phyloP scores from a whole-genome alignment of 2,797 vertebrate genomes.

The Eulemur albifrons region DNA sequence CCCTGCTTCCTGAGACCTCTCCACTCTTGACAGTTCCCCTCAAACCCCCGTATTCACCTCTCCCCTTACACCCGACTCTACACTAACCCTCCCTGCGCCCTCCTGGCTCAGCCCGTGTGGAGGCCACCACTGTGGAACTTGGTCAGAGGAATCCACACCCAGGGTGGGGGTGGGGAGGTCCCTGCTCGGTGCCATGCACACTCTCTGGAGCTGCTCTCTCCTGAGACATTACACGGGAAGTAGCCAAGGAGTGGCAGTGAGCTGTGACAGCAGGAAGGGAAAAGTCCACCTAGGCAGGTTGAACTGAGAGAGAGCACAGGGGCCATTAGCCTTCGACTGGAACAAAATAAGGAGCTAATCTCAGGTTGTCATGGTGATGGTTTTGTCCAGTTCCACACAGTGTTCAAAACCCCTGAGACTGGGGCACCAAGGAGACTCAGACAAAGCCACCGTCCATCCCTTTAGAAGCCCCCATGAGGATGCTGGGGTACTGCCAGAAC shows the following conservation, averaged over 20 bases:
- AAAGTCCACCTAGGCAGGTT: neutral
- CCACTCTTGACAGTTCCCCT: neutral
- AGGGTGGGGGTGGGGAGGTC: accelerated
- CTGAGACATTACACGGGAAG: neutral
- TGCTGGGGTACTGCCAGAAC: neutral
- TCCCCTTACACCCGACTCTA: neutral
- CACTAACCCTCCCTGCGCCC: neutral
- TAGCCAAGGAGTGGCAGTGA: neutral
- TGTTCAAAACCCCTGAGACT: conserved; percentile 48
- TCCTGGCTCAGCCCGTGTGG: neutral
- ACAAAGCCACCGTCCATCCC: neutral
- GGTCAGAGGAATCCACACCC: neutral
- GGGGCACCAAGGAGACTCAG: neutral
- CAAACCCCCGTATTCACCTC: neutral
- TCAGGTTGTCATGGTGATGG: conserved; percentile 71
- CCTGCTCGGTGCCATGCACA: neutral
- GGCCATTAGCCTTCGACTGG: conserved; percentile 54
- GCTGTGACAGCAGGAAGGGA: neutral
- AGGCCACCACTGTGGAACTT: neutral
- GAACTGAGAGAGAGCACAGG: neutral
- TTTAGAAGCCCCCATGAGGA: neutral
- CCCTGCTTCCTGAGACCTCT: neutral
- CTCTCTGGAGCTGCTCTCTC: neutral
- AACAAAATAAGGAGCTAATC: conserved; percentile 64
- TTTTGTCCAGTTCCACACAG: conserved; percentile 46